phyloP scores from a whole-genome alignment of 1,140 invertebrate species.

The Agraylea sexmaculata region DNA sequence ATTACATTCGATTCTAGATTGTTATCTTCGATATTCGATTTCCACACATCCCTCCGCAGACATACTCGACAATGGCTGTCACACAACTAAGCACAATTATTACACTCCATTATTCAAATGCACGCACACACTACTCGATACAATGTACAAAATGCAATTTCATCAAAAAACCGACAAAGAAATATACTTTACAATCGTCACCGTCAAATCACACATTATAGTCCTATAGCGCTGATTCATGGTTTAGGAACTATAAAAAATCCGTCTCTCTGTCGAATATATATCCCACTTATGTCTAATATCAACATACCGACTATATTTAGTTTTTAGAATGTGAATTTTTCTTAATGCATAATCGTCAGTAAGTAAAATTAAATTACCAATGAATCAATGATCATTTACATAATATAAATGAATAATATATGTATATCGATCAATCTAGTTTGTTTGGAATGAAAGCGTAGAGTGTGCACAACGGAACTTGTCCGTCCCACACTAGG shows the following conservation, averaged over 20 bases:
- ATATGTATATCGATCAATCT: conserved; percentile 9
- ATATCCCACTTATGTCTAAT: conserved; percentile 14
- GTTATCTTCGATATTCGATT: conserved; percentile 2
- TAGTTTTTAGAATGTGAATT: conserved; percentile 19
- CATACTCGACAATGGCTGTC: conserved; percentile 5
- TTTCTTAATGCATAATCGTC: conserved; percentile 18
- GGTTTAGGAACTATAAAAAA: conserved; percentile 21
- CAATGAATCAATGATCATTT: conserved; percentile 18
- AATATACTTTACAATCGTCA: conserved; percentile 19
- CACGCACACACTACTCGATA: not conserved
- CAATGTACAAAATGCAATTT: conserved; percentile 19
- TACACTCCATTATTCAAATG: not conserved
- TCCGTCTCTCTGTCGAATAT: conserved; percentile 14
- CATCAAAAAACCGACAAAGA: conserved; percentile 19
- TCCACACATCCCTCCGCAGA: not conserved
- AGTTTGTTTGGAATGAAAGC: conserved; percentile 23
- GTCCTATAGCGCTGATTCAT: conserved; percentile 20
- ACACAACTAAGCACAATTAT: conserved; percentile 1
- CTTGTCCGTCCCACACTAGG: conserved; percentile 15
- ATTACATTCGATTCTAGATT: conserved; percentile 19
- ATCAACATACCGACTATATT: conserved; percentile 21
- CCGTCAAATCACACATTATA: conserved; percentile 12
- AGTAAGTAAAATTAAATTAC: conserved; percentile 21
- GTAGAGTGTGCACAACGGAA: conserved; percentile 10
- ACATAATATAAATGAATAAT: not conserved